Evolutionary conservation across 2,888 invertebrate species (phyloP).

Genomic region (Cheilosia grossa): DNA sequence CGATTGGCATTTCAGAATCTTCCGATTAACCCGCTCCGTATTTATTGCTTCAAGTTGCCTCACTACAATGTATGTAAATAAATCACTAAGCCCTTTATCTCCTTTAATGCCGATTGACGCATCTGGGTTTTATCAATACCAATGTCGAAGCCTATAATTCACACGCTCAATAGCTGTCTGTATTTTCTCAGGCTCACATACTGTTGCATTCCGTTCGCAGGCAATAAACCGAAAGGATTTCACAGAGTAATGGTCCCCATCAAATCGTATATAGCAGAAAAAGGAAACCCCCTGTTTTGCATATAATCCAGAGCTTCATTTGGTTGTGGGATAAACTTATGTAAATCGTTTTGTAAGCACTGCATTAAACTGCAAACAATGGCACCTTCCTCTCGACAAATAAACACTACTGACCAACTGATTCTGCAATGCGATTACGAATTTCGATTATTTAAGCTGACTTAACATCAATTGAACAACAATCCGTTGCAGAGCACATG

Average conservation of each 20-base stretch:
- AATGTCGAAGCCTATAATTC: background rate
- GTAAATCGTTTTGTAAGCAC: constrained; percentile 8
- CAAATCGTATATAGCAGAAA: background rate
- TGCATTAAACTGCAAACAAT: constrained; percentile 3
- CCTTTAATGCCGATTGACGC: background rate
- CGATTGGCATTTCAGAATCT: too few relatives aligned
- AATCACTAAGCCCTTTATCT: constrained; percentile 7
- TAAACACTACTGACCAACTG: constrained; percentile 32
- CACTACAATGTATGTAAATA: background rate
- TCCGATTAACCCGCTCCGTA: background rate
- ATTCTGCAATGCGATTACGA: constrained; percentile 44
- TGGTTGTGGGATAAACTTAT: background rate
- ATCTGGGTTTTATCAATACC: too few relatives aligned
- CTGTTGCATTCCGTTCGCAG: background rate
- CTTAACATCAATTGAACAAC: constrained; percentile 47
- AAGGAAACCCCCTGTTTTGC: constrained; percentile 3
- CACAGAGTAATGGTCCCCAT: background rate
- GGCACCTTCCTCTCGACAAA: background rate
- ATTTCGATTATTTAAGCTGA: constrained; percentile 59
- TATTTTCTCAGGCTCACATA: background rate
- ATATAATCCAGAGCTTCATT: background rate
- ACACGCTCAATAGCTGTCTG: background rate
- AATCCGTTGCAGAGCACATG: constrained; percentile 9
- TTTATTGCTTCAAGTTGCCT: background rate
- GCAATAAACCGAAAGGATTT: constrained; percentile 13